These are phyloP conservation scores for Poecilia picta DNA, from an alignment of 2,797 vertebrate genomes.

Conservation along the genomic window DNA sequence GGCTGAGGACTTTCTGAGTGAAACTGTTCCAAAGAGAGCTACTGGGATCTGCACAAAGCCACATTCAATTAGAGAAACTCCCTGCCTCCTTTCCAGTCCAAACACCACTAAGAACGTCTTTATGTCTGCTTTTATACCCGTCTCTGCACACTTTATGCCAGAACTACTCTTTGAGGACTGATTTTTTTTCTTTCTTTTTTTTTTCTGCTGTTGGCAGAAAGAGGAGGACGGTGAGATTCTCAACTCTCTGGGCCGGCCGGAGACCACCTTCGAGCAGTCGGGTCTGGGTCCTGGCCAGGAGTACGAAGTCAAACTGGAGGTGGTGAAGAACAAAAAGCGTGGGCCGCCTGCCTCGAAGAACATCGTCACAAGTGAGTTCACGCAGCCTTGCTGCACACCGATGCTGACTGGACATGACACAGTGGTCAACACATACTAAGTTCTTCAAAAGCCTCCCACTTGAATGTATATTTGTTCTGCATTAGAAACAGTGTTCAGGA, in stretches of 20 bases:
- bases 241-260: slow-evolving; percentile 88
- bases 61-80: slow-evolving; percentile 37
- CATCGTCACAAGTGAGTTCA: slow-evolving; percentile 90
- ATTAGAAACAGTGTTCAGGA: background rate
- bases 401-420: background rate
- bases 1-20: slow-evolving; percentile 49
- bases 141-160: slow-evolving; percentile 28
- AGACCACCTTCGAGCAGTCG: slow-evolving; percentile 93
- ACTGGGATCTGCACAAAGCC: slow-evolving; percentile 54
- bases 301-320: slow-evolving; percentile 94
- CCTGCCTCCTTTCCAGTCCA: slow-evolving; percentile 42
- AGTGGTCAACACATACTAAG: background rate
- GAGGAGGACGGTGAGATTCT: slow-evolving; percentile 93
- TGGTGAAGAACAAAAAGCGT: slow-evolving; percentile 93
- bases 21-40: slow-evolving; percentile 51
- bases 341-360: slow-evolving; percentile 90
- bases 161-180: slow-evolving; percentile 50
- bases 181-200: slow-evolving; percentile 11
- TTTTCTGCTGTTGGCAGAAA: slow-evolving; percentile 84
- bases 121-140: slow-evolving; percentile 53
- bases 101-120: slow-evolving; percentile 53
- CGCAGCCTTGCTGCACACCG: background rate
- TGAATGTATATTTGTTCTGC: background rate
- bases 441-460: background rate
- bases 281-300: slow-evolving; percentile 95